phyloP scores from a whole-genome alignment of 1,140 invertebrate species.

The Drosophila melanica region DNA sequence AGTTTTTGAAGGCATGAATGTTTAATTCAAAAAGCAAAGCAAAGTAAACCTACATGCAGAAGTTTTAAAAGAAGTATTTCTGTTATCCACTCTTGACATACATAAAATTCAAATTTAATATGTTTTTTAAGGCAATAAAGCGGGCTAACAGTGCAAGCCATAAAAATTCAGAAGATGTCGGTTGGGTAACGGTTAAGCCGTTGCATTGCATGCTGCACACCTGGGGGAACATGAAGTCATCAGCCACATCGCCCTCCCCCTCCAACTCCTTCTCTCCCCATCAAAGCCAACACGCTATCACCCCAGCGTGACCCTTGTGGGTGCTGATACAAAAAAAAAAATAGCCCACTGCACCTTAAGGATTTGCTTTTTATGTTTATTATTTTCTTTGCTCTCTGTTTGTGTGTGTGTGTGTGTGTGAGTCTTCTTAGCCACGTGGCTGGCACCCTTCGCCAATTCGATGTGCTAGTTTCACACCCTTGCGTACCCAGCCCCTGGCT shows the following conservation, averaged over 20 bases:
- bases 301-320: conserved; percentile 6
- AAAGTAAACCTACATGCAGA: neutral
- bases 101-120: conserved; percentile 46
- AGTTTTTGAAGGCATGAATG: neutral
- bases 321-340: conserved; percentile 33
- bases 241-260: conserved; percentile 14
- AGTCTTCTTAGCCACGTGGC: conserved; percentile 48
- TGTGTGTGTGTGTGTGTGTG: conserved; percentile 17
- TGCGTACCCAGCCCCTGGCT: conserved; percentile 30
- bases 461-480: conserved; percentile 63
- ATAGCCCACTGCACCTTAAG: conserved; percentile 57
- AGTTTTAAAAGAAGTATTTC: neutral
- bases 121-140: conserved; percentile 40
- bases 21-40: neutral
- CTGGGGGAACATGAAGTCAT: conserved; percentile 62
- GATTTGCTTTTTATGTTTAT: conserved; percentile 68
- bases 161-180: conserved; percentile 49
- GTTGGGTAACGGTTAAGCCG: conserved; percentile 37
- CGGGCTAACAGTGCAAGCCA: conserved; percentile 33
- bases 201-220: conserved; percentile 44
- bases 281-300: neutral
- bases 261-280: neutral
- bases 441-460: conserved; percentile 60
- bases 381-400: conserved; percentile 43
- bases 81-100: conserved; percentile 9